A percentile compares a stretch with the other conserved stretches of the same genome.
phyloP scores from a whole-genome alignment of 2,888 invertebrate genomes.

The Ophion costatus region DNA sequence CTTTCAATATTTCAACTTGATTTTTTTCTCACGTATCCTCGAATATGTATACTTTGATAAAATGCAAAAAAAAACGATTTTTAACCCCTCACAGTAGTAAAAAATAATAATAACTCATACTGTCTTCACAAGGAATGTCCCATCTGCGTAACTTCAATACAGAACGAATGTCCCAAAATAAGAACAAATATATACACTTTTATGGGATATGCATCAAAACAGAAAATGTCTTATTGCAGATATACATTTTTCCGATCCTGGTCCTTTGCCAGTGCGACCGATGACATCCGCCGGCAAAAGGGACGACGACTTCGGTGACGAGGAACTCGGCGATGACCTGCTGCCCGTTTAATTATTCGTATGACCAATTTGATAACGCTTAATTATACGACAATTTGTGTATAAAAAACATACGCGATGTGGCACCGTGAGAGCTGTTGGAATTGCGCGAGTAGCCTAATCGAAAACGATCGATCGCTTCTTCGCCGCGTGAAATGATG shows the following conservation, averaged over 20 bases:
- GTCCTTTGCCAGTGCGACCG: constrained; percentile 85
- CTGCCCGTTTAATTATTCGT: constrained; percentile 86
- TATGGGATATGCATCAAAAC: too few relatives aligned
- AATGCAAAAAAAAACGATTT: too few relatives aligned
- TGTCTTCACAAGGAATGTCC: too few relatives aligned
- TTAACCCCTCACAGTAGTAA: too few relatives aligned
- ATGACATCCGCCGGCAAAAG: constrained; percentile 85
- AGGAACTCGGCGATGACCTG: constrained; percentile 90
- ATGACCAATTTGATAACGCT: constrained; percentile 5
- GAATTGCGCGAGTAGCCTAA: neutral
- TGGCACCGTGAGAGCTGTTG: constrained; percentile 1
- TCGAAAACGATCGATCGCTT: neutral
- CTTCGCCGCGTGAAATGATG: neutral
- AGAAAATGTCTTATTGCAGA: constrained; percentile 78
- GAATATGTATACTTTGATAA: too few relatives aligned
- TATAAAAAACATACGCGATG: constrained; percentile 12
- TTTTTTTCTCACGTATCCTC: too few relatives aligned
- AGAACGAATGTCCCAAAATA: too few relatives aligned
- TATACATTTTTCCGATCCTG: constrained; percentile 85
- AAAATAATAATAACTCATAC: too few relatives aligned
- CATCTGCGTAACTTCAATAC: too few relatives aligned
- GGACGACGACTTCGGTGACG: constrained; percentile 89
- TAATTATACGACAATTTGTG: constrained; percentile 12
- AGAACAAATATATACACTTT: too few relatives aligned
- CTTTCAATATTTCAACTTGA: too few relatives aligned